A percentile compares a stretch with the other conserved stretches of the same genome.
phyloP scores from a whole-genome alignment of 2,888 invertebrate genomes.

The Craniophora ligustri region DNA sequence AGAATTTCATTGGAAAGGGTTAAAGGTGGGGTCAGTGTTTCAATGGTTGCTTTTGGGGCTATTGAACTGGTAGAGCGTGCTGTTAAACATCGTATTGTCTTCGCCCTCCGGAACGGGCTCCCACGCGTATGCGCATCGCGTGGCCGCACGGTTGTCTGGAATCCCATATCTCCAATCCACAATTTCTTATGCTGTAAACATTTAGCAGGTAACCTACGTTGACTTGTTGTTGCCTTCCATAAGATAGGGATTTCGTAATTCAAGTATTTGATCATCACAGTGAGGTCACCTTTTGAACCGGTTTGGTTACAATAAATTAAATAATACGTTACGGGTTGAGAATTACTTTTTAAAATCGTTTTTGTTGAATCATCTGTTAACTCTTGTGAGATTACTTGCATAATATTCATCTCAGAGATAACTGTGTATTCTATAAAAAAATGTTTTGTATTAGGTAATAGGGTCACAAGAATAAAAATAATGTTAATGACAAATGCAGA shows the following conservation, averaged over 20 bases:
- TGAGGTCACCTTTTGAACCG: constrained; percentile 80
- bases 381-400: too few relatives aligned
- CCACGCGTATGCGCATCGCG: constrained; percentile 64
- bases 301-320: constrained; percentile 64
- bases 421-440: constrained; percentile 16
- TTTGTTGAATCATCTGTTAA: constrained; percentile 11
- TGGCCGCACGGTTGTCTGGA: constrained; percentile 46
- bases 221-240: too few relatives aligned
- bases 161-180: constrained; percentile 55
- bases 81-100: constrained; percentile 67
- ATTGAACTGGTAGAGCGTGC: constrained; percentile 73
- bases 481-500: too few relatives aligned
- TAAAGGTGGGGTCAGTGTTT: constrained; percentile 44
- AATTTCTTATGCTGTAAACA: constrained; percentile 27
- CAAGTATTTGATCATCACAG: constrained; percentile 67
- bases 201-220: constrained; percentile 7
- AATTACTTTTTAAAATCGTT: constrained; percentile 52
- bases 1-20: constrained; percentile 23
- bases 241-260: constrained; percentile 48
- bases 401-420: constrained; percentile 9
- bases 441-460: too few relatives aligned
- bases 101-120: constrained; percentile 59
- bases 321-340: constrained; percentile 54
- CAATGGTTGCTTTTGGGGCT: constrained; percentile 67
- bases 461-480: too few relatives aligned